Evolutionary conservation across 2,888 invertebrate species (phyloP).

Genomic region (Hedychridium roseum): DNA sequence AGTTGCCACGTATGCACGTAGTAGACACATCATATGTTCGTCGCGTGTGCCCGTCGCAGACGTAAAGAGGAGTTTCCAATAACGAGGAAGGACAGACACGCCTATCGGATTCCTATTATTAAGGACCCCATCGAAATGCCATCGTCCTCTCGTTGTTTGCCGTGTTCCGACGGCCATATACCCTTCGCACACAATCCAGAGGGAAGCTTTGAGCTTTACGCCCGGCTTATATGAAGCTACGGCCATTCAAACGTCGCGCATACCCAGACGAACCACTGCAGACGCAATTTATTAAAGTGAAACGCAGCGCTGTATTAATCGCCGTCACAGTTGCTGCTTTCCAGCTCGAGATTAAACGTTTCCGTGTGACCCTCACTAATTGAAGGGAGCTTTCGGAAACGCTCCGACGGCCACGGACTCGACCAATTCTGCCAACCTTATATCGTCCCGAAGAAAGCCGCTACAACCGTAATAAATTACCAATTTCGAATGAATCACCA

Average conservation of each 20-base stretch:
- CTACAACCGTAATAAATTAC: no score
- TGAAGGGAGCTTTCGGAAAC: no score
- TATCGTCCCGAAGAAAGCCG: no score
- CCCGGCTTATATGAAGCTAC: constrained; percentile 13
- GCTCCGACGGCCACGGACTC: no score
- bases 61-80: constrained; percentile 7
- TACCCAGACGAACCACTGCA: no score
- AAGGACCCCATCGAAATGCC: constrained; percentile 30
- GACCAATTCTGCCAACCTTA: no score
- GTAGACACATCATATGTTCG: constrained; percentile 2
- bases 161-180: constrained; percentile 10
- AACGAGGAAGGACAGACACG: constrained; percentile 8
- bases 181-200: constrained; percentile 9
- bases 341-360: constrained; percentile 3
- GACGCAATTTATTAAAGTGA: constrained; percentile 26
- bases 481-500: no score
- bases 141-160: constrained; percentile 17
- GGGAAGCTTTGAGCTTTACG: constrained; percentile 17
- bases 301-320: constrained; percentile 27
- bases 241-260: constrained; percentile 16
- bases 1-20: background rate
- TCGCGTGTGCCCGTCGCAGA: background rate
- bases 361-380: background rate
- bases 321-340: constrained; percentile 7
- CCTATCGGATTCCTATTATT: constrained; percentile 35